phyloP scores from a whole-genome alignment of 1,140 invertebrate species.

The Arion vulgaris region DNA sequence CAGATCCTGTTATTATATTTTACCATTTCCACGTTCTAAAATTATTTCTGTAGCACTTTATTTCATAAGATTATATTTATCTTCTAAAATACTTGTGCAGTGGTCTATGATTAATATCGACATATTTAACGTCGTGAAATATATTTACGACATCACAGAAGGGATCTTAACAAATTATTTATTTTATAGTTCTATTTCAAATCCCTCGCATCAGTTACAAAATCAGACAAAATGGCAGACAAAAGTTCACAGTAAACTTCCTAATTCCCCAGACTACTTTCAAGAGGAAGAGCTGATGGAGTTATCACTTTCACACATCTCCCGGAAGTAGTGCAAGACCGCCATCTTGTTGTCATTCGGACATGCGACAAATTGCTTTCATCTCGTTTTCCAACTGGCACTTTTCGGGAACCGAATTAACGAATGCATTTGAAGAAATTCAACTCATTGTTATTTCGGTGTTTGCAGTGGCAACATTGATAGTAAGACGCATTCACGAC shows the following conservation, averaged over 20 bases:
- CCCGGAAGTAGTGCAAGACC: background rate
- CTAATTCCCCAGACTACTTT: background rate
- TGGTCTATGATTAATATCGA: no score
- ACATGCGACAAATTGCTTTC: constrained; percentile 15
- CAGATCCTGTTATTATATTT: no score
- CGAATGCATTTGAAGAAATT: background rate
- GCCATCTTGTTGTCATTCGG: constrained; percentile 26
- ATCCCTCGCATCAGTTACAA: background rate
- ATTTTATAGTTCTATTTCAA: background rate
- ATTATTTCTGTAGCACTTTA: no score
- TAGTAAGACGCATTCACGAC: no score
- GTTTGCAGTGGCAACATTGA: no score
- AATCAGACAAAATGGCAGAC: background rate
- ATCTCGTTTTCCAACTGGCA: background rate
- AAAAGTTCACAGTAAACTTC: background rate
- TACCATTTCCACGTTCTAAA: no score
- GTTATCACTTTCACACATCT: constrained; percentile 24
- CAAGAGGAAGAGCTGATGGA: background rate
- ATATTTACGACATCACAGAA: background rate
- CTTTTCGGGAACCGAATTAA: background rate
- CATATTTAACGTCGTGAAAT: no score
- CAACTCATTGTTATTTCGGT: no score
- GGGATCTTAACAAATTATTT: no score
- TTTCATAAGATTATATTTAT: no score
- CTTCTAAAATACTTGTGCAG: no score